phyloP scores from a whole-genome alignment of 2,113 vertebrate species.

The Cettia cetti region DNA sequence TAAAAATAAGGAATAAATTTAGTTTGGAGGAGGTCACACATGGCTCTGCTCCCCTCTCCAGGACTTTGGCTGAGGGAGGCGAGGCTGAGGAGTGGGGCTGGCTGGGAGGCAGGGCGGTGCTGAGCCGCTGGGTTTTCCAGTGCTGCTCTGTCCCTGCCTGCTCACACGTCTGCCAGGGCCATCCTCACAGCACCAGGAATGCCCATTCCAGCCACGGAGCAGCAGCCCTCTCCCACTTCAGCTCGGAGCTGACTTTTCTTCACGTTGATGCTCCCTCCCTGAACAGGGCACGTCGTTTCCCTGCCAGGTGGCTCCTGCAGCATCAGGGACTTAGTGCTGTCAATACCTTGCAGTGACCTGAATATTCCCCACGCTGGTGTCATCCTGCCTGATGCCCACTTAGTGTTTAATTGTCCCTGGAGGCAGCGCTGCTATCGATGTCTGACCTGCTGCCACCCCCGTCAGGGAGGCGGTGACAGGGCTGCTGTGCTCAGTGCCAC shows the following conservation, averaged over 20 bases:
- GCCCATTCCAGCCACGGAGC: accelerated
- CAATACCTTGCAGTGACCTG: background rate
- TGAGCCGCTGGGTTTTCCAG: background rate
- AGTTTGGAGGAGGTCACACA: background rate
- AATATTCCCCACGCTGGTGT: background rate
- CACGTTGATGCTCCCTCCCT: background rate
- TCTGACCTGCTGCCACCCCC: background rate
- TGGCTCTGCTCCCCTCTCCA: background rate
- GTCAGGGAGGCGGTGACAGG: background rate
- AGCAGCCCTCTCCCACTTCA: accelerated
- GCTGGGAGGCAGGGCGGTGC: background rate
- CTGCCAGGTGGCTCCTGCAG: background rate
- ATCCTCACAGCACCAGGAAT: accelerated
- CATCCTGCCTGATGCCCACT: background rate
- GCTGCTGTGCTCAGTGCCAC: background rate
- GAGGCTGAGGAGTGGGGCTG: background rate
- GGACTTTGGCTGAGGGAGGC: background rate
- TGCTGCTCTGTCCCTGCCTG: background rate
- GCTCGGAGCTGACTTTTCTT: background rate
- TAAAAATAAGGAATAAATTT: background rate
- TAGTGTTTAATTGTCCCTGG: background rate
- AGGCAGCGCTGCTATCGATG: background rate
- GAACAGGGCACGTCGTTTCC: background rate
- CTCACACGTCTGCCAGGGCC: background rate
- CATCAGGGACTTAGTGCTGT: background rate